A percentile compares a stretch with the other conserved stretches of the same genome.
phyloP scores from a whole-genome alignment of 2,888 invertebrate genomes.

The Tenthredo mesomela region DNA sequence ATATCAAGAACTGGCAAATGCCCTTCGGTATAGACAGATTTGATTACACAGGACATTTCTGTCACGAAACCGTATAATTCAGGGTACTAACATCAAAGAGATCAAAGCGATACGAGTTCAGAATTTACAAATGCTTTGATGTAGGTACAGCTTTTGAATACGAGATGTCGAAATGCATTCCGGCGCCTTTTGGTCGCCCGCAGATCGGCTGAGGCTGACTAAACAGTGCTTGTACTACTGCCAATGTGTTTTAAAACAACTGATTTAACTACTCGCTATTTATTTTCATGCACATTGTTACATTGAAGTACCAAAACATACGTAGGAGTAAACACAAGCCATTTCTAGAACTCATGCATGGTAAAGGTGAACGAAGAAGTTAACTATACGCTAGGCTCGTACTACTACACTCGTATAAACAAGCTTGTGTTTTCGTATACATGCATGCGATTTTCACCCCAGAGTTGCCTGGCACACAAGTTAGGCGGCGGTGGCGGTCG shows the following conservation, averaged over 20 bases:
- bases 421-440: too few relatives aligned
- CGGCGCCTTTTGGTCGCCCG: background rate
- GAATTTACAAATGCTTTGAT: background rate
- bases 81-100: background rate
- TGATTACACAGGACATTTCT: background rate
- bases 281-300: background rate
- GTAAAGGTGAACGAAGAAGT: background rate
- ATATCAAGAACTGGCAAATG: background rate
- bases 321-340: background rate
- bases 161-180: background rate
- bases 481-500: too few relatives aligned
- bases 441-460: too few relatives aligned
- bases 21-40: background rate
- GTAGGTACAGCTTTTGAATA: background rate
- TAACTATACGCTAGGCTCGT: too few relatives aligned
- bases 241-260: background rate
- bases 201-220: constrained; percentile 8
- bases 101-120: background rate
- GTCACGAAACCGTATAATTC: background rate
- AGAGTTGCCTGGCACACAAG: too few relatives aligned
- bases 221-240: constrained; percentile 26
- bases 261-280: background rate
- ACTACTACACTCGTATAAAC: too few relatives aligned
- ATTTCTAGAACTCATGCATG: background rate
- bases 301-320: background rate